These are phyloP conservation scores for Rhynchophorus ferrugineus DNA, from an alignment of 1,140 invertebrate genomes.

Conservation along the genomic window DNA sequence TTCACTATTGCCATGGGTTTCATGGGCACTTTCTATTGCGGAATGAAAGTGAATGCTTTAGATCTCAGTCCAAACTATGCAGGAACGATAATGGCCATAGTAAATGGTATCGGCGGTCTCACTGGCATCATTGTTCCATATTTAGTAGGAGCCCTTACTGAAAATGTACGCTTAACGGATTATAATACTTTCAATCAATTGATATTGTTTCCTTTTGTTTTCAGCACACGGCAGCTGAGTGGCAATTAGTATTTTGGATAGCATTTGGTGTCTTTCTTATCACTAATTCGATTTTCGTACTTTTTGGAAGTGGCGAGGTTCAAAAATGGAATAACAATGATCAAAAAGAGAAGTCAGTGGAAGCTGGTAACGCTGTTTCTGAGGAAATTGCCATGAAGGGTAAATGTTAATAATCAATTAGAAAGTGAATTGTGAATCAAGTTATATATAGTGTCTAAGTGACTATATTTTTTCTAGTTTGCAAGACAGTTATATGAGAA, in stretches of 20 bases:
- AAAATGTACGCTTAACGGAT: slow-evolving; percentile 28
- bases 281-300: not conserved
- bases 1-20: slow-evolving; percentile 66
- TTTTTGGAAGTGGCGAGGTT: no score
- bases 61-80: slow-evolving; percentile 79
- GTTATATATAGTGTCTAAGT: no score
- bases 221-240: slow-evolving; percentile 63
- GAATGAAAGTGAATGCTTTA: slow-evolving; percentile 72
- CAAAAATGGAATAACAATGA: slow-evolving; percentile 42
- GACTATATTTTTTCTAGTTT: no score
- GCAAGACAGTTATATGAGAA: no score
- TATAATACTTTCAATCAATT: not conserved
- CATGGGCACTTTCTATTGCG: slow-evolving; percentile 69
- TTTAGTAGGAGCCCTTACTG: slow-evolving; percentile 53
- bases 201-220: slow-evolving; percentile 31
- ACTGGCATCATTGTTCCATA: slow-evolving; percentile 73
- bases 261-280: slow-evolving; percentile 58
- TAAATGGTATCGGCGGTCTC: slow-evolving; percentile 75
- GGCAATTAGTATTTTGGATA: slow-evolving; percentile 77
- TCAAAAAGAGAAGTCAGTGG: slow-evolving; percentile 11
- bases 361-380: no score
- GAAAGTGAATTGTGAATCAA: no score
- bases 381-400: slow-evolving; percentile 7
- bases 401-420: slow-evolving; percentile 14
- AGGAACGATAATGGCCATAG: slow-evolving; percentile 74